phyloP scores from a whole-genome alignment of 2,888 invertebrate species.

The Pyrrhosoma nymphula region DNA sequence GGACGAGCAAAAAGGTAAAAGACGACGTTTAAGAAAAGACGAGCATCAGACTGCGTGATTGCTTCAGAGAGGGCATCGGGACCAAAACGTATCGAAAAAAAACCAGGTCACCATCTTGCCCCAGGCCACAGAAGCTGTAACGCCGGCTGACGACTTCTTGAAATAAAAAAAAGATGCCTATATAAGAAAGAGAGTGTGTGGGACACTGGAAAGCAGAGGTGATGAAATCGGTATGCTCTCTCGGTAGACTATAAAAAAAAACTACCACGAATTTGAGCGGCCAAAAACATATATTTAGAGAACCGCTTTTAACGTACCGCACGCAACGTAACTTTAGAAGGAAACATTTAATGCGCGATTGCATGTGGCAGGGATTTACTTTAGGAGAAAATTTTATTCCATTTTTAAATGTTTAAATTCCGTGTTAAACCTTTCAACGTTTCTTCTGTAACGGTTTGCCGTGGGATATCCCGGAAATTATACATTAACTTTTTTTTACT shows the following conservation, averaged over 20 bases:
- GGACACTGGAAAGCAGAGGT: background rate
- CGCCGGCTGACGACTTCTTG: background rate
- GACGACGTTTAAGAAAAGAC: background rate
- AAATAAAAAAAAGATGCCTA: background rate
- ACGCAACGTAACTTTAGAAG: too few relatives aligned
- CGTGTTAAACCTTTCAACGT: too few relatives aligned
- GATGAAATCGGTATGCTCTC: background rate
- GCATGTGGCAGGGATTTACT: too few relatives aligned
- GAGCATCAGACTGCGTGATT: background rate
- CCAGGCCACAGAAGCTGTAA: background rate
- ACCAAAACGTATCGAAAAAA: background rate
- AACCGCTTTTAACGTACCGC: too few relatives aligned
- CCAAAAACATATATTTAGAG: background rate
- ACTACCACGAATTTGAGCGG: background rate
- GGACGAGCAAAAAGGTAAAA: background rate
- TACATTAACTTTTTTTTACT: too few relatives aligned
- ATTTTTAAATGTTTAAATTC: too few relatives aligned
- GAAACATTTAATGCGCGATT: too few relatives aligned
- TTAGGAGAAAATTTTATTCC: too few relatives aligned
- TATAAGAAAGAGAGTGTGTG: background rate
- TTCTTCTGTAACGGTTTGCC: too few relatives aligned
- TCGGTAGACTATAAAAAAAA: background rate
- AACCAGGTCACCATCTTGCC: slow-evolving; percentile 20
- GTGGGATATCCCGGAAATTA: too few relatives aligned
- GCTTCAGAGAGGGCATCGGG: background rate